These are phyloP conservation scores for Pantherophis vulpinus DNA, from an alignment of 2,797 vertebrate species.

Conservation along the genomic window DNA sequence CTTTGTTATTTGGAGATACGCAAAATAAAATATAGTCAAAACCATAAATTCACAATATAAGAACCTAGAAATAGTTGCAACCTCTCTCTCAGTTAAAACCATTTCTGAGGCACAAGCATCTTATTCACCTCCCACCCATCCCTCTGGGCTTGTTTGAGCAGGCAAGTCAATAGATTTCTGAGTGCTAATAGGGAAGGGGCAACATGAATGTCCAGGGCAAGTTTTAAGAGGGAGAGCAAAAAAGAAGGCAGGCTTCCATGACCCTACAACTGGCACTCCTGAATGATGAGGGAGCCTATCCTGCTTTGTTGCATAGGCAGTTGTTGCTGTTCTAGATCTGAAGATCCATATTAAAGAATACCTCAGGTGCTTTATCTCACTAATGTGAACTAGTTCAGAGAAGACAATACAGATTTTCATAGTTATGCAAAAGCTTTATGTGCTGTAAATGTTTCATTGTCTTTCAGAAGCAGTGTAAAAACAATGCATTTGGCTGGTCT, in stretches of 20 bases:
- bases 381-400: background rate
- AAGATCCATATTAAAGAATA: background rate
- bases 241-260: background rate
- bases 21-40: background rate
- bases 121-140: background rate
- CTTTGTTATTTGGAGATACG: background rate
- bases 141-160: background rate
- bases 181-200: background rate
- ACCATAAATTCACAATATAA: background rate
- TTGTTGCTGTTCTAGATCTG: background rate
- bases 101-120: background rate
- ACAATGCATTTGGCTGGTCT: background rate
- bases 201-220: background rate
- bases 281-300: background rate
- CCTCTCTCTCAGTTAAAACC: background rate
- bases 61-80: background rate
- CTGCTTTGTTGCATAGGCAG: background rate
- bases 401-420: background rate
- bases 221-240: background rate
- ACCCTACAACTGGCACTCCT: background rate
- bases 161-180: background rate
- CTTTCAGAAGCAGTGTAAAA: background rate
- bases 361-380: background rate
- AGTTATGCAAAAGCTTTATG: background rate
- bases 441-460: background rate